Evolutionary conservation across 2,888 invertebrate species (phyloP), one percentile per base, ranked within the genome.

Genomic region (Aphidoletes aphidimyza): DNA sequence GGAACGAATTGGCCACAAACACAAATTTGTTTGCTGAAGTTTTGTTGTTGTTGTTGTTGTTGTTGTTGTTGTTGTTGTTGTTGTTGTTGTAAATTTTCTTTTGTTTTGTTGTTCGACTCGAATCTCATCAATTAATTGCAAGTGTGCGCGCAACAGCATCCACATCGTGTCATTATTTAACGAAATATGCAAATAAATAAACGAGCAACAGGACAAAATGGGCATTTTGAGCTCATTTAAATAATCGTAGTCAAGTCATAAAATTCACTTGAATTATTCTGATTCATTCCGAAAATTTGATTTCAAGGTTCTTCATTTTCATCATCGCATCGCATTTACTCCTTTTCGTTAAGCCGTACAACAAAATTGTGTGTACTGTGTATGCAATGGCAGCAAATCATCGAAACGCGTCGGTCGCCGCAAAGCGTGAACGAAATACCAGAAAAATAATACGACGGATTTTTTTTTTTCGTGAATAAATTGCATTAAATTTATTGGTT

Each of bases 291-390:
- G 81, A 37, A 37, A 81, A 81, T 81, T 81, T 37, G n/a, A 81
- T 81, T 81, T 81, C 36, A 81, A 81, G 81, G 81, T 81, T 81
- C 37, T 81, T 81, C 81, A 37, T 81, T 81, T 81, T 81, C 37
- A 69, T 69, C n/a, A 69, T 69, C 69, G 22, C 54, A 54, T 54
- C 54, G 22, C 54, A 69, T 30, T 69, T 34, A 69, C 30, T 69
- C 69, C 26, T 30, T 69, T 69, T 22, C 54, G 17, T 22, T n/a
- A n/a, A 54, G 54, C 54, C 3, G 54, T 69, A 30, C 34, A 30
- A 14, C 42, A 42, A 42, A 42, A 42, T 14, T 17, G 47, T 47
- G 47, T 47, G 30, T 2, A 30, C 34, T 3, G 6, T 47, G 19
- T 47, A 11, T 8, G 69, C 30, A 30, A 69, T 14, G 34, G 69